Base-by-base conservation (phyloP, 2,113 vertebrate genomes). In the Alouatta palliata region DNA sequence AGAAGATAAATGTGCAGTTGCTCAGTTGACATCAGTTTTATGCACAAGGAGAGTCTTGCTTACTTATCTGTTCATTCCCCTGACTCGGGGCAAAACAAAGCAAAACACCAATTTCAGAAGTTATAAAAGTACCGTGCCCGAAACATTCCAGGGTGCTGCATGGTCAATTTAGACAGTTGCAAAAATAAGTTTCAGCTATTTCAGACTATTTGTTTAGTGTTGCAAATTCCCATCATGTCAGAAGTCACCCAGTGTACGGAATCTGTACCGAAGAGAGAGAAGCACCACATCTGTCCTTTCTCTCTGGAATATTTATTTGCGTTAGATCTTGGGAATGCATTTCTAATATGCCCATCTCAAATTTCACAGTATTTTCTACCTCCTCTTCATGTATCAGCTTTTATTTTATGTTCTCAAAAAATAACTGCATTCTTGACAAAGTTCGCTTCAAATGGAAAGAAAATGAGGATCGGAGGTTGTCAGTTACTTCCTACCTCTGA, bases 1-100 rank as follows among this genome's bases (percentile, higher is more conserved):
- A 30, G 32, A 77, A 91, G 64, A 93, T 40, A 2, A 70, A 77
- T 37, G 58, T 11, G 35, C 0, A 2, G 7, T 54, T 8, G 9
- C 17, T 93, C 79, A 7, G 0, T 8, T 83, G 32, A 94, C 92
- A 85, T 94, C 91, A 43, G 0, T 98, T 98, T 95, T 87, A 56
- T 37, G 19, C 88, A 76, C 40, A 81, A 0, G 68, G 61, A 85
- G 95, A 96, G 66, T 81, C 58, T 40, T 91, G 19, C 17, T 91
- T 85, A 4, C n/a, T 87, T 73, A 27, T 81, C 27, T 89, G 11
- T 87, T 88, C 54, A 5, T 80, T 97, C 91, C 13, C 40, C 40
- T 94, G 45, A 82, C 89, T 96, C 19, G 47, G 6, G 79, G 30
- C 23, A 95, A 96, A 58, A 79, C 7, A 37, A 82, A 23, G 11